Evolutionary conservation across 1,140 invertebrate genomes (phyloP).

Genomic region (Eumaeus atala): DNA sequence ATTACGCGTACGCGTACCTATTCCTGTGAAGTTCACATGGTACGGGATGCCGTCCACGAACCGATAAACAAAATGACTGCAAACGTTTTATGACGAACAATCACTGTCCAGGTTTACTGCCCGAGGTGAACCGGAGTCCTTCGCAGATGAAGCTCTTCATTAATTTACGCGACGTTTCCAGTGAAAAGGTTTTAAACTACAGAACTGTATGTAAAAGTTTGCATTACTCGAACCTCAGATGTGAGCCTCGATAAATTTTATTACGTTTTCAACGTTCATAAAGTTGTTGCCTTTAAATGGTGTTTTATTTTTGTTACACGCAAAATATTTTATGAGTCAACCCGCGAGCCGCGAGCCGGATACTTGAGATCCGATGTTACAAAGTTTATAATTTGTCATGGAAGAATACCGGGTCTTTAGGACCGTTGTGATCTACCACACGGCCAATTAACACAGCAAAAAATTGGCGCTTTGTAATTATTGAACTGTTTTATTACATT

Average conservation of each 20-base stretch:
- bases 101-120: conserved; percentile 39
- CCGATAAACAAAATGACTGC: conserved; percentile 12
- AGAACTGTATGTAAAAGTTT: background rate
- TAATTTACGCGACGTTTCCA: conserved; percentile 56
- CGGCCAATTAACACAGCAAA: no score
- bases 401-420: background rate
- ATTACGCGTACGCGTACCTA: no score
- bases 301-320: conserved; percentile 49
- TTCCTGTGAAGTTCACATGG: no score
- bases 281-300: conserved; percentile 20
- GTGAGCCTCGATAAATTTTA: conserved; percentile 10
- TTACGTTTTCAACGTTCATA: conserved; percentile 10
- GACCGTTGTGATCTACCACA: no score
- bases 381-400: conserved; percentile 11
- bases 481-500: no score
- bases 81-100: conserved; percentile 27
- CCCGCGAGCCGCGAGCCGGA: conserved; percentile 17
- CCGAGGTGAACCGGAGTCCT: conserved; percentile 36
- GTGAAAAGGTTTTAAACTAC: conserved; percentile 37
- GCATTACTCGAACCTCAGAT: background rate
- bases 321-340: conserved; percentile 53
- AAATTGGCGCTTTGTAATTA: no score
- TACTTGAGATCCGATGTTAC: conserved; percentile 13
- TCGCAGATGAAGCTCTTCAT: conserved; percentile 44
- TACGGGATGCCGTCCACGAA: background rate